Conservation (phyloP, 2,888 invertebrate species). For the Smittia aterrima region DNA sequence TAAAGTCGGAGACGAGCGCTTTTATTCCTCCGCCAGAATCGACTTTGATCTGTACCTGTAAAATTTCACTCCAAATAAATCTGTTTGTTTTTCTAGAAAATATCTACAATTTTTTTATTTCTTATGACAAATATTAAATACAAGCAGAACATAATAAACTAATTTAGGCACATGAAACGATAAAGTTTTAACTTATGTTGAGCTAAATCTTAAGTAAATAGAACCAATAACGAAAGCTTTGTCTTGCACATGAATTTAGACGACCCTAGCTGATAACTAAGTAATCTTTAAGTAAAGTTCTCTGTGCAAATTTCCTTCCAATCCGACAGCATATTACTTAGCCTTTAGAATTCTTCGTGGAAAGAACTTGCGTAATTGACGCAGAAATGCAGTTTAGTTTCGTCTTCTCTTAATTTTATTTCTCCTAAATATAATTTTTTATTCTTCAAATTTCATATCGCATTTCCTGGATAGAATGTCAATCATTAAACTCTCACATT, state of each 20-base stretch:
- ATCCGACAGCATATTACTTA: too few relatives aligned
- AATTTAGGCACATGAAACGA: conserved; percentile 14
- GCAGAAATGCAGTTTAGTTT: conserved; percentile 21
- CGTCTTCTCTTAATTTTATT: neutral
- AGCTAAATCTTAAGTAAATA: neutral
- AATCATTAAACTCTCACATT: too few relatives aligned
- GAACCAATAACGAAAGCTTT: neutral
- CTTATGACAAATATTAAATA: conserved; percentile 4
- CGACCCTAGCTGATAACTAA: neutral
- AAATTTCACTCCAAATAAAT: conserved; percentile 43
- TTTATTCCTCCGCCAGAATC: conserved; percentile 84
- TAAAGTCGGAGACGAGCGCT: conserved; percentile 70
- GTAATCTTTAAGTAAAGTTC: neutral
- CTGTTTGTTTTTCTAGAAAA: conserved; percentile 2
- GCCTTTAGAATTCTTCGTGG: neutral
- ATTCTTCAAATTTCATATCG: neutral
- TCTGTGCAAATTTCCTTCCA: neutral
- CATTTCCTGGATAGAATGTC: too few relatives aligned
- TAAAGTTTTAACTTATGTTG: neutral
- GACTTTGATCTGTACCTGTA: conserved; percentile 91
- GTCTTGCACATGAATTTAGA: too few relatives aligned
- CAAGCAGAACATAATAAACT: neutral
- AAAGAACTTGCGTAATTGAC: conserved; percentile 19
- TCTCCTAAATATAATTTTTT: neutral
- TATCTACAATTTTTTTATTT: neutral